phyloP scores from a whole-genome alignment of 1,140 invertebrate species.

The Daktulosphaira vitifoliae region DNA sequence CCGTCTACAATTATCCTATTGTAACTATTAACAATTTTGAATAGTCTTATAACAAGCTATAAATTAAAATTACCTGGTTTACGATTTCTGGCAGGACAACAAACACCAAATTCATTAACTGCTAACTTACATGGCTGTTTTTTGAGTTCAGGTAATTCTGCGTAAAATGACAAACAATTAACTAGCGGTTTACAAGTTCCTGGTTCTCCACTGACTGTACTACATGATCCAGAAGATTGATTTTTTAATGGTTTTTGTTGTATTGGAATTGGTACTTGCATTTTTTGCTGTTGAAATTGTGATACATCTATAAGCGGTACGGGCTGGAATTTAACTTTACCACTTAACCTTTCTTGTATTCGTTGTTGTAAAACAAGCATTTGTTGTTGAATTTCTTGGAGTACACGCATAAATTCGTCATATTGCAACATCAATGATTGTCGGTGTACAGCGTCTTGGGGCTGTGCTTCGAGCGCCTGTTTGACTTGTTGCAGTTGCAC shows the following conservation, averaged over 20 bases:
- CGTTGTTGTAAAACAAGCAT: constrained; percentile 36
- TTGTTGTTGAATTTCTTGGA: constrained; percentile 36
- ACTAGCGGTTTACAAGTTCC: constrained; percentile 45
- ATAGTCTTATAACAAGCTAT: no score
- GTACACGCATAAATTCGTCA: constrained; percentile 26
- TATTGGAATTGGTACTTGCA: background rate
- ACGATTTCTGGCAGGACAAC: constrained; percentile 41
- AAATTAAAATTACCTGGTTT: constrained; percentile 23
- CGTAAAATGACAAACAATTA: constrained; percentile 46
- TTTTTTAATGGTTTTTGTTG: background rate
- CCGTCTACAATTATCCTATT: no score
- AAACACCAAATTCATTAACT: constrained; percentile 44
- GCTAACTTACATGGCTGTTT: constrained; percentile 44
- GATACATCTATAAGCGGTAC: background rate
- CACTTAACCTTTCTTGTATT: constrained; percentile 39
- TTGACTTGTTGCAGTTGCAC: constrained; percentile 38
- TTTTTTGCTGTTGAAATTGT: constrained; percentile 1
- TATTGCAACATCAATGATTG: constrained; percentile 34
- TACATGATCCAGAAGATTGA: constrained; percentile 35
- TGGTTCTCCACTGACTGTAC: constrained; percentile 36
- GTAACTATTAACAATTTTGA: no score
- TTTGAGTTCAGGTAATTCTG: constrained; percentile 44
- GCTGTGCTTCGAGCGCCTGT: constrained; percentile 34
- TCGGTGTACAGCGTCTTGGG: background rate
- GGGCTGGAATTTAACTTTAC: background rate